Percentiles rank a stretch among this genome's conserved stretches.
These are phyloP conservation scores for Strigops habroptila DNA, from an alignment of 2,113 vertebrate genomes.

Conservation along the genomic window DNA sequence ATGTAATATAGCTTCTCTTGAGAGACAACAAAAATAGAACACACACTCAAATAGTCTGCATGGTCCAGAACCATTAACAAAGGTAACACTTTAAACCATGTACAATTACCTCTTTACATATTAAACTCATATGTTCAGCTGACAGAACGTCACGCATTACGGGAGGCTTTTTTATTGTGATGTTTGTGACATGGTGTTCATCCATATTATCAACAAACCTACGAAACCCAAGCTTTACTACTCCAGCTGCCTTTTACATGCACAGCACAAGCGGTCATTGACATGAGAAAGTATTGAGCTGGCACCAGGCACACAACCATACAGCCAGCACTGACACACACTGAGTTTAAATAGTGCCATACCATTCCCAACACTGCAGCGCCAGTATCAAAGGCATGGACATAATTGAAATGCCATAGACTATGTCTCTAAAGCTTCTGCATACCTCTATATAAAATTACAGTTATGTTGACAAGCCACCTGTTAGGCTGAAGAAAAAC, in stretches of 20 bases:
- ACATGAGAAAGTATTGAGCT: neutral
- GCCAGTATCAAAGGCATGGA: slow-evolving; percentile 69
- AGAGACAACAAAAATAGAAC: slow-evolving; percentile 16
- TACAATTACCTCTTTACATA: neutral
- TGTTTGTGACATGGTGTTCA: neutral
- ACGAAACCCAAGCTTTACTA: slow-evolving; percentile 21
- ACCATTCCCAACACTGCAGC: slow-evolving; percentile 36
- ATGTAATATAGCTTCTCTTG: neutral
- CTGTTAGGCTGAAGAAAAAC: slow-evolving; percentile 70
- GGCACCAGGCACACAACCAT: neutral
- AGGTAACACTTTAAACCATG: neutral
- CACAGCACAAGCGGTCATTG: neutral
- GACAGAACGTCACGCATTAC: neutral
- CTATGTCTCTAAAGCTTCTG: slow-evolving; percentile 68
- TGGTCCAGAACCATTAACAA: neutral
- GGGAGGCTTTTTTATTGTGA: neutral
- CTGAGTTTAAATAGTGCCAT: slow-evolving; percentile 27
- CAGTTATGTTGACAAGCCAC: slow-evolving; percentile 76
- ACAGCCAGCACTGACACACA: slow-evolving; percentile 5
- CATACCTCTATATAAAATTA: slow-evolving; percentile 77
- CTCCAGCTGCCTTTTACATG: slow-evolving; percentile 10
- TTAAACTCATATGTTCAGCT: neutral
- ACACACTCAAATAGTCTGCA: neutral
- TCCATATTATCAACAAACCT: slow-evolving; percentile 8
- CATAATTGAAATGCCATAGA: slow-evolving; percentile 69